phyloP scores from a whole-genome alignment of 1,140 invertebrate species.

The Gryllus bimaculatus region DNA sequence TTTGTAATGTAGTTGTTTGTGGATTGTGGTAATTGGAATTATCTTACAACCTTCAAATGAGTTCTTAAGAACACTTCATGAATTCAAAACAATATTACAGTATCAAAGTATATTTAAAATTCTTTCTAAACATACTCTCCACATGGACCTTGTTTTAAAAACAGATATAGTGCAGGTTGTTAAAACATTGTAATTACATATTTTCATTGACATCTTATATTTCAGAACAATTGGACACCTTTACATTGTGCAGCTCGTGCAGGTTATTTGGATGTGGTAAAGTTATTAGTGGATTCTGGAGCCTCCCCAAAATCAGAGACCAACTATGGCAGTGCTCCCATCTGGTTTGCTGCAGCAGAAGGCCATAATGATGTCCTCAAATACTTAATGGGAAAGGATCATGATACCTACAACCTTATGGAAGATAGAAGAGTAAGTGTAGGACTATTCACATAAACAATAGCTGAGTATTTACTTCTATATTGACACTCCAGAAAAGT shows the following conservation, averaged over 20 bases:
- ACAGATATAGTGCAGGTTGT: too few species aligned
- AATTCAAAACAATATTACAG: background rate
- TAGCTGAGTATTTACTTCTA: too few species aligned
- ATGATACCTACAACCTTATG: constrained; percentile 93
- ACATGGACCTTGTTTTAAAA: too few species aligned
- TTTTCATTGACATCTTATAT: background rate
- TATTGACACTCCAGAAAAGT: too few species aligned
- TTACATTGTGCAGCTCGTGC: constrained; percentile 92
- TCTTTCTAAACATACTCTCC: background rate
- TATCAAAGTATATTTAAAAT: background rate
- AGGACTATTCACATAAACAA: background rate
- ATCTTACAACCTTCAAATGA: too few species aligned
- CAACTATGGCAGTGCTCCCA: constrained; percentile 85
- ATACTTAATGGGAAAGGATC: constrained; percentile 94
- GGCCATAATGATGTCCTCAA: constrained; percentile 93
- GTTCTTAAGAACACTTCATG: too few species aligned
- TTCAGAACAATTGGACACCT: constrained; percentile 87
- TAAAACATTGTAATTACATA: too few species aligned
- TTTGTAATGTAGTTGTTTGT: too few species aligned
- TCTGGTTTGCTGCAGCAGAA: constrained; percentile 94
- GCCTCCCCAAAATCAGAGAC: constrained; percentile 90
- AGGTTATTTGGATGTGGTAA: constrained; percentile 89
- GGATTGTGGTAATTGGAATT: too few species aligned
- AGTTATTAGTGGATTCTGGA: constrained; percentile 88
- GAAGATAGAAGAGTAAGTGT: constrained; percentile 74